Evolutionary conservation across 2,113 vertebrate species (phyloP).

Genomic region (Sminthopsis crassicaudata): DNA sequence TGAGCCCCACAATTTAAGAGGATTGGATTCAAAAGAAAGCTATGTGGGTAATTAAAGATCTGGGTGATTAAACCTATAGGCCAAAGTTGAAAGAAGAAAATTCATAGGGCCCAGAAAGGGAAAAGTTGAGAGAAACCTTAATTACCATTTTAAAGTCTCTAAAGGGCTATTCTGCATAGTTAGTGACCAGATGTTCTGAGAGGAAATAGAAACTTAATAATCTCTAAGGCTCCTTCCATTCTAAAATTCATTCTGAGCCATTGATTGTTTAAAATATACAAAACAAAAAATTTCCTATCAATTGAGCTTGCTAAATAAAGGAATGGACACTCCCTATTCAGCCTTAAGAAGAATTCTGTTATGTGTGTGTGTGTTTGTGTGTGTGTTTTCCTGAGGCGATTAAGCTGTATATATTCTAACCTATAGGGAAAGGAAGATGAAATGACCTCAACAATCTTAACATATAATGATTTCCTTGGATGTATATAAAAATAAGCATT

Average conservation of each 20-base stretch:
- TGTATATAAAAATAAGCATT: constrained; percentile 33
- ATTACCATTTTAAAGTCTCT: neutral
- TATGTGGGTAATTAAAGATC: constrained; percentile 33
- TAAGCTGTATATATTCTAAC: neutral
- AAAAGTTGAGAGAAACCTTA: neutral
- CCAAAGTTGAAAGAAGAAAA: constrained; percentile 10
- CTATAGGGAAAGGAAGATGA: neutral
- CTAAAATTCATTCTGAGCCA: neutral
- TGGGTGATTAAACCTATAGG: constrained; percentile 19
- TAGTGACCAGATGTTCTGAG: neutral
- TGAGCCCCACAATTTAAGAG: constrained; percentile 29
- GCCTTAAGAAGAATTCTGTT: neutral
- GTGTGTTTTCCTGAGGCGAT: neutral
- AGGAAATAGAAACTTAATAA: neutral
- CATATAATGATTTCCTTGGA: constrained; percentile 14
- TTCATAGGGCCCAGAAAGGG: neutral
- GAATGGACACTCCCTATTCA: neutral
- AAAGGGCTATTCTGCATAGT: neutral
- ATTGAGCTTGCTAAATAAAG: neutral
- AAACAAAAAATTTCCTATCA: neutral
- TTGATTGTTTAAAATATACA: neutral
- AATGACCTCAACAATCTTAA: neutral
- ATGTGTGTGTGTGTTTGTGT: too few relatives aligned
- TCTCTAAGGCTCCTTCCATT: neutral
- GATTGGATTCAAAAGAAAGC: constrained; percentile 18